phyloP scores from a whole-genome alignment of 2,797 vertebrate genomes.

The Diceros bicornis region DNA sequence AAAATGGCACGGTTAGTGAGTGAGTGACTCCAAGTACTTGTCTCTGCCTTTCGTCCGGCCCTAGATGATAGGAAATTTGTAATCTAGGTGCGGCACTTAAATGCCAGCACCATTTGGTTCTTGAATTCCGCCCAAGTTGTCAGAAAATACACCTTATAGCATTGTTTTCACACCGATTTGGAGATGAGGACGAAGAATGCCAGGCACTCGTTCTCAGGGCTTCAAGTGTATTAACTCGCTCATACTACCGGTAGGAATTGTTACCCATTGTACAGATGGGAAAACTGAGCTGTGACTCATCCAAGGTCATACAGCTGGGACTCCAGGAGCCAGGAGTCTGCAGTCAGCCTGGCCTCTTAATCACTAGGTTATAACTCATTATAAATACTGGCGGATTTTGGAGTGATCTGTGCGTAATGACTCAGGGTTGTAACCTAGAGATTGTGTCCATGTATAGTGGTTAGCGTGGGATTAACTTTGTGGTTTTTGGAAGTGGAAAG shows the following conservation, averaged over 20 bases:
- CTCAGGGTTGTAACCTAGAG: slow-evolving; percentile 63
- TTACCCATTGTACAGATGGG: slow-evolving; percentile 76
- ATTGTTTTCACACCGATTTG: slow-evolving; percentile 8
- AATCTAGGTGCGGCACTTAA: slow-evolving; percentile 59
- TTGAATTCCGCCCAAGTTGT: slow-evolving; percentile 66
- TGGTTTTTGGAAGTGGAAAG: background rate
- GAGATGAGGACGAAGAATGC: background rate
- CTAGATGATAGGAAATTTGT: slow-evolving; percentile 67
- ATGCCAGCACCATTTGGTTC: slow-evolving; percentile 74
- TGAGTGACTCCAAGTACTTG: slow-evolving; percentile 64
- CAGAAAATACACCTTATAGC: slow-evolving; percentile 46
- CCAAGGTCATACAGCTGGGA: slow-evolving; percentile 74
- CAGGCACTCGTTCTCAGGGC: background rate
- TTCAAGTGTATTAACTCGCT: background rate
- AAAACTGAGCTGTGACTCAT: slow-evolving; percentile 8
- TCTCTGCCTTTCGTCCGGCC: slow-evolving; percentile 69
- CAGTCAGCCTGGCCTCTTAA: background rate
- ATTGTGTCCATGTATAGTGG: background rate
- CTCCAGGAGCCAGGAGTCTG: background rate
- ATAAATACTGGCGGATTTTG: background rate
- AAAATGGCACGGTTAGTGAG: slow-evolving; percentile 70
- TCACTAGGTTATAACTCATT: background rate
- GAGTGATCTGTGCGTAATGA: slow-evolving; percentile 18
- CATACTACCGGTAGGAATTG: background rate
- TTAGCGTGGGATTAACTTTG: background rate